Percentiles rank a stretch among this genome's conserved stretches.
Conservation (phyloP, 2,888 invertebrate species). For the Amblyjoppa proteus region DNA sequence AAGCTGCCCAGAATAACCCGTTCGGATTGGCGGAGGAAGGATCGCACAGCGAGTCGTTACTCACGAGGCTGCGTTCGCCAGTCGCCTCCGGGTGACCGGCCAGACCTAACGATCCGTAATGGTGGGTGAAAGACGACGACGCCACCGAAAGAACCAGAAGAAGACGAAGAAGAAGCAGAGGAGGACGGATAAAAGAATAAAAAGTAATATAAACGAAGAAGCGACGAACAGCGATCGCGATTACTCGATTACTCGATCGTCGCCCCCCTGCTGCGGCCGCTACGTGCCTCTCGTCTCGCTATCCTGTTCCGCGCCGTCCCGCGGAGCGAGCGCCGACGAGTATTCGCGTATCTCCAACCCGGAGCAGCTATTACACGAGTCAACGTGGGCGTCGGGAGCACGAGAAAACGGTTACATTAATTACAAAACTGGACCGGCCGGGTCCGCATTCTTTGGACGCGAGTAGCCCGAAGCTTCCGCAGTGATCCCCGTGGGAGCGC, state of each 20-base stretch:
- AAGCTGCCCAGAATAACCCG: conserved; percentile 37
- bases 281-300: conserved; percentile 14
- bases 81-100: conserved; percentile 62
- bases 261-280: conserved; percentile 19
- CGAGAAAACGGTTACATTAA: conserved; percentile 58
- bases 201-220: conserved; percentile 42
- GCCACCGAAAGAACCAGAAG: conserved; percentile 12
- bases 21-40: conserved; percentile 18
- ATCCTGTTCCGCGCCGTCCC: conserved; percentile 29
- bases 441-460: conserved; percentile 51
- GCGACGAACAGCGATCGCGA: conserved; percentile 50
- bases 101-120: conserved; percentile 65
- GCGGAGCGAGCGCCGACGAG: conserved; percentile 29
- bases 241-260: conserved; percentile 59
- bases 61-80: conserved; percentile 39
- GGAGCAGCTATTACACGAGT: conserved; percentile 52
- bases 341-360: conserved; percentile 51
- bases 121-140: conserved; percentile 56
- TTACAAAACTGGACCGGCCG: conserved; percentile 59
- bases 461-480: background rate
- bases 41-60: conserved; percentile 53
- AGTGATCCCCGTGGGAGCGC: conserved; percentile 24
- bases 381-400: conserved; percentile 59
- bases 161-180: conserved; percentile 19
- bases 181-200: background rate